phyloP scores from a whole-genome alignment of 2,888 invertebrate genomes.

The Sphaerophoria taeniata region DNA sequence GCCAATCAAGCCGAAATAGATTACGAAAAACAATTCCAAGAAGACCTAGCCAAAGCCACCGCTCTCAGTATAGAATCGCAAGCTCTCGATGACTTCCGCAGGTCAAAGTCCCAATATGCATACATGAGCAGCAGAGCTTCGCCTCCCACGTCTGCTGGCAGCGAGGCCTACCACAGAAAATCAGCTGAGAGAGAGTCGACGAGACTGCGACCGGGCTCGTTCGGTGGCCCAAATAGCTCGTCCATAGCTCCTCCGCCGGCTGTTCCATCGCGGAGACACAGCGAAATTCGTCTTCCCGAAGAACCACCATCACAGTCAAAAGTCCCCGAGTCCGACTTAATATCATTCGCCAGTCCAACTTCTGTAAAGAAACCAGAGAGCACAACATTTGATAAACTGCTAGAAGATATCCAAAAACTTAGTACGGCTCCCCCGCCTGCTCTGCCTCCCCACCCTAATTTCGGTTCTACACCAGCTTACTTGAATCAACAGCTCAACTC shows the following conservation, averaged over 20 bases:
- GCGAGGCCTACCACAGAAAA: slow-evolving; percentile 25
- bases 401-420: slow-evolving; percentile 84
- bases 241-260: slow-evolving; percentile 83
- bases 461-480: slow-evolving; percentile 46
- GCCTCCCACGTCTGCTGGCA: slow-evolving; percentile 21
- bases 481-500: slow-evolving; percentile 54
- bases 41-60: slow-evolving; percentile 93
- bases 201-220: slow-evolving; percentile 85
- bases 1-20: slow-evolving; percentile 84
- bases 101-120: slow-evolving; percentile 84
- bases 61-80: slow-evolving; percentile 94
- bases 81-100: slow-evolving; percentile 91
- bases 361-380: slow-evolving; percentile 82
- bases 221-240: slow-evolving; percentile 81
- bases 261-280: slow-evolving; percentile 77
- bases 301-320: slow-evolving; percentile 74
- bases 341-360: slow-evolving; percentile 88
- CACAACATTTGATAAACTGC: slow-evolving; percentile 85
- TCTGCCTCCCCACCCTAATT: slow-evolving; percentile 76
- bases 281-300: slow-evolving; percentile 72
- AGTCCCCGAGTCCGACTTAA: slow-evolving; percentile 85
- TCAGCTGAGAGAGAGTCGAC: slow-evolving; percentile 50
- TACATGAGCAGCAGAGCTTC: slow-evolving; percentile 44
- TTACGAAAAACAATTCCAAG: slow-evolving; percentile 92
- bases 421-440: slow-evolving; percentile 77